phyloP scores from a whole-genome alignment of 2,797 vertebrate species.

The Spheniscus humboldti region DNA sequence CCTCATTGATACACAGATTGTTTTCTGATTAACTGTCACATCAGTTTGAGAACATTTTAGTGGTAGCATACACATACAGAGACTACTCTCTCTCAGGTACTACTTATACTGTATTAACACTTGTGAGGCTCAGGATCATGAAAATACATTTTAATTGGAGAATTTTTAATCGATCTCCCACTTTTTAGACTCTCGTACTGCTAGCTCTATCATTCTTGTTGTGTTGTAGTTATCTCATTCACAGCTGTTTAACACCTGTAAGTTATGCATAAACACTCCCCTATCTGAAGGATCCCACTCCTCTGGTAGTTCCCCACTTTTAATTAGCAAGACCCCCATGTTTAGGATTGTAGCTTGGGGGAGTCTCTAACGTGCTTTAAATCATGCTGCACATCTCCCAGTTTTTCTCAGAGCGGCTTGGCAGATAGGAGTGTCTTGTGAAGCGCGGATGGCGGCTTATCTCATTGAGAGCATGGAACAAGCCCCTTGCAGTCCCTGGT shows the following conservation, averaged over 20 bases:
- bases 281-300: not conserved
- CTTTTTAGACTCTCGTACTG: not conserved
- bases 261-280: not conserved
- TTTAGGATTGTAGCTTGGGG: not conserved
- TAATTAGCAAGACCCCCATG: not conserved
- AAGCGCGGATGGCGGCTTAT: conserved; percentile 72
- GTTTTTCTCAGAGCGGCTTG: conserved; percentile 10
- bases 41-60: not conserved
- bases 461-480: conserved; percentile 66
- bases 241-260: not conserved
- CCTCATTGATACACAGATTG: accelerated
- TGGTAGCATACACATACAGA: accelerated
- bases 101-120: not conserved
- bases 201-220: not conserved
- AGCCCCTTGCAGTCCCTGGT: conserved; percentile 65
- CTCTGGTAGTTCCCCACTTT: not conserved
- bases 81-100: not conserved
- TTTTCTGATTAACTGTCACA: not conserved
- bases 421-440: conserved; percentile 49
- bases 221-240: not conserved
- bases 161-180: not conserved
- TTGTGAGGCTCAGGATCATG: not conserved
- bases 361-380: not conserved
- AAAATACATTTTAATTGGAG: not conserved
- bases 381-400: not conserved